Base-by-base conservation (phyloP, 2,888 invertebrate genomes). In the Sisyra nigra region DNA sequence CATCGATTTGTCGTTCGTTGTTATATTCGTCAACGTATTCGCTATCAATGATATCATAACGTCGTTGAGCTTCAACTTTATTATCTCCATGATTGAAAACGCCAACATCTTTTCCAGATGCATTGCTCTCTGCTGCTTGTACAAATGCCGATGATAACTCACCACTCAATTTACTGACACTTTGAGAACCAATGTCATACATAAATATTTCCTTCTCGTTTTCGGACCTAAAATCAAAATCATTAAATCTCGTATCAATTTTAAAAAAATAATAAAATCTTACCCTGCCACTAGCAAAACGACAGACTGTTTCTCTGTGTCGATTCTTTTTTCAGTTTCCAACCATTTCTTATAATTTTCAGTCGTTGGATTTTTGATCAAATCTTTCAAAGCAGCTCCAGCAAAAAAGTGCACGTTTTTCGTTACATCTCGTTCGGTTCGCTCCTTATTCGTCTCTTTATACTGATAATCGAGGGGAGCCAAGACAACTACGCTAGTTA, bases 41-140 rank as follows among this genome's bases (percentile, higher is more conserved):
- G 24, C 5, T 24, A 24, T 24, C 24, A 24, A 24, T 24, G 7
- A 24, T 24, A 24, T 24, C 24, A 24, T 24, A 24, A 24, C 24
- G 24, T 7, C 24, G 24, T 24, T 24, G 24, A 24, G 24, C 24
- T 24, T 24, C 24, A 24, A 24, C 24, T 7, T 24, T 24, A 24
- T 24, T 24, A 24, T 24, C 24, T 24, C 5, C 24, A 24, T 24
- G 24, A 24, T 24, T 24, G 24, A 24, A 24, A 24, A 24, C 24
- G 7, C 24, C 24, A 5, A 24, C 24, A 24, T 24, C 24, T 24
- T 24, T 24, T 24, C 24, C 24, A 24, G 24, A 24, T 5, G 85
- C 76, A 60, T 88, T 88, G 50, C 82, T 84, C 63, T 87, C 87
- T 15, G 88, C 88, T 36, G 86, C 87, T 55, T 83, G 81, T 2